These are phyloP conservation scores for Urophycis tenuis DNA, from an alignment of 2,797 vertebrate genomes.

Conservation along the genomic window DNA sequence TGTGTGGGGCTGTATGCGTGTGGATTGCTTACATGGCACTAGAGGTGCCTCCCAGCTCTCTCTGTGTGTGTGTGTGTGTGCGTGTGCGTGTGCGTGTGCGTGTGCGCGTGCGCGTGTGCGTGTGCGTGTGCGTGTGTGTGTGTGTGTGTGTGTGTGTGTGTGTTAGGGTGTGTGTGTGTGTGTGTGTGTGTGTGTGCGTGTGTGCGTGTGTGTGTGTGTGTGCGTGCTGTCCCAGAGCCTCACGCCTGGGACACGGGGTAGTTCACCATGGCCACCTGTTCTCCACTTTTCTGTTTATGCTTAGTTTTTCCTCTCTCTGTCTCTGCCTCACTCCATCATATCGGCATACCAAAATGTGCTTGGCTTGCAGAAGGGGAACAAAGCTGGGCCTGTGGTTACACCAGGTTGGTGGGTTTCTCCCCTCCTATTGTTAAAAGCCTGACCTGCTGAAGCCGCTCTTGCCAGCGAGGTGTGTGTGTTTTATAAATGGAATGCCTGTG, in stretches of 20 bases:
- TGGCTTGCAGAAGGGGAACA: constrained; percentile 28
- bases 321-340: constrained; percentile 6
- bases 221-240: neutral
- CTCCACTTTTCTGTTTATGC: neutral
- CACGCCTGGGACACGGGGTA: neutral
- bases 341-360: constrained; percentile 24
- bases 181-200: too few species aligned
- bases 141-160: too few species aligned
- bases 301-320: neutral
- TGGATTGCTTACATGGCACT: neutral
- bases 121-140: too few species aligned
- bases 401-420: constrained; percentile 30
- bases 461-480: constrained; percentile 32
- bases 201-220: too few species aligned
- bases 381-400: constrained; percentile 14
- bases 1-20: neutral
- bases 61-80: neutral
- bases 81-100: too few species aligned
- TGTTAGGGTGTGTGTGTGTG: too few species aligned
- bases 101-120: too few species aligned
- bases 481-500: constrained; percentile 20
- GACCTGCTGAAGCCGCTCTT: constrained; percentile 25
- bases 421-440: neutral
- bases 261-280: neutral
- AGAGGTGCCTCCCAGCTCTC: neutral